These are phyloP conservation scores for Sebastes minor DNA, from an alignment of 2,797 vertebrate genomes.

Conservation along the genomic window DNA sequence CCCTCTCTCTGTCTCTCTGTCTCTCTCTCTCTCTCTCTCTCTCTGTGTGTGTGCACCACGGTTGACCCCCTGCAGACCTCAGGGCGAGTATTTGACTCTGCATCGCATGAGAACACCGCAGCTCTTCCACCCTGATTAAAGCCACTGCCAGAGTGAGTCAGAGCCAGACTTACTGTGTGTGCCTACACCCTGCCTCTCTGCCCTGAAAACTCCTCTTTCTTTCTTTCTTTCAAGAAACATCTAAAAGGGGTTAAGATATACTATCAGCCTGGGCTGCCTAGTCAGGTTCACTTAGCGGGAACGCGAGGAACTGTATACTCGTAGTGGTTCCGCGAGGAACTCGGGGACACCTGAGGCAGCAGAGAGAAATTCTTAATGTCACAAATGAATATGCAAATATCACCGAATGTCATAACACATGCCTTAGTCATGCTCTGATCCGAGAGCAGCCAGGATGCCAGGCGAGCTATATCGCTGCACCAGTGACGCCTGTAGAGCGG, in stretches of 20 bases:
- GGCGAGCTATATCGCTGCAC: constrained; percentile 37
- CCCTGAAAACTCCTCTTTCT: constrained; percentile 31
- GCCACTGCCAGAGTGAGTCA: constrained; percentile 72
- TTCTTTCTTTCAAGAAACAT: constrained; percentile 57
- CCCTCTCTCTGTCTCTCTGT: neutral
- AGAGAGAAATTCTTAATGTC: constrained; percentile 70
- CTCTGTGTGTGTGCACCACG: constrained; percentile 1
- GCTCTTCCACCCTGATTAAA: constrained; percentile 72
- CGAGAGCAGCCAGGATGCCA: constrained; percentile 39
- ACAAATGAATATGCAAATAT: constrained; percentile 80
- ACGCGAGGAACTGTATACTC: constrained; percentile 35
- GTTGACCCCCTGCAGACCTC: constrained; percentile 65
- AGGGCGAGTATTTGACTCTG: constrained; percentile 64
- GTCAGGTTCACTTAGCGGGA: constrained; percentile 65
- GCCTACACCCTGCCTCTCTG: constrained; percentile 52
- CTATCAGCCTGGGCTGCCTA: constrained; percentile 46
- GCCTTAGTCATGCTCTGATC: constrained; percentile 69
- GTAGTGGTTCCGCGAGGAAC: constrained; percentile 29
- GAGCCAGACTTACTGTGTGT: constrained; percentile 48
- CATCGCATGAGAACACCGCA: constrained; percentile 63
- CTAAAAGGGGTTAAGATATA: constrained; percentile 61
- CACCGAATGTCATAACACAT: constrained; percentile 75
- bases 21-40: neutral
- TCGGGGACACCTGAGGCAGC: constrained; percentile 61
- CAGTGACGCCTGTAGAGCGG: constrained; percentile 39